phyloP scores from a whole-genome alignment of 2,113 vertebrate species.

The Centropristis striata region DNA sequence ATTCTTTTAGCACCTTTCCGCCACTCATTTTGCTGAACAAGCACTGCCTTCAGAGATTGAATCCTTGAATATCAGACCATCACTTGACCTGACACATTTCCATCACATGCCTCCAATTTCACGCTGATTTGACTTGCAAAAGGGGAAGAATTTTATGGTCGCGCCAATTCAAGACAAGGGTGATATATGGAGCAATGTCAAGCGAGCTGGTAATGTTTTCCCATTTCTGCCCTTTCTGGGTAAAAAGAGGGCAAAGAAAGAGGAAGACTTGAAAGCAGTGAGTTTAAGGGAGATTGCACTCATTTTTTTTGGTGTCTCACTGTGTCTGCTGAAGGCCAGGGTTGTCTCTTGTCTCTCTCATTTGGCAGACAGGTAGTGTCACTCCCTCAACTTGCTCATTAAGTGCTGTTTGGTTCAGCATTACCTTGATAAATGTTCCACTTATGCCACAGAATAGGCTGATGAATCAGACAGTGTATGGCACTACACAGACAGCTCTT shows the following conservation, averaged over 20 bases:
- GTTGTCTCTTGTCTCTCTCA: constrained; percentile 45
- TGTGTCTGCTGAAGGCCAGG: constrained; percentile 51
- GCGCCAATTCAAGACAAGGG: constrained; percentile 29
- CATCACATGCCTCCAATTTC: constrained; percentile 48
- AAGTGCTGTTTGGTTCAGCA: constrained; percentile 55
- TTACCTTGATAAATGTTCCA: constrained; percentile 69
- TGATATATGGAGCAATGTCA: constrained; percentile 15
- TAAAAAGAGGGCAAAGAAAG: constrained; percentile 22
- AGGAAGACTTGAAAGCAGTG: constrained; percentile 43
- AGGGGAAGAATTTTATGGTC: constrained; percentile 48
- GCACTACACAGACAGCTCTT: constrained; percentile 30
- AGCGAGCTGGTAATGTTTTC: constrained; percentile 13
- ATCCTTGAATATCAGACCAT: constrained; percentile 7
- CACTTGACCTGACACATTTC: constrained; percentile 24
- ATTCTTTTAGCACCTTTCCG: constrained; percentile 31
- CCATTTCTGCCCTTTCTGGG: constrained; percentile 25
- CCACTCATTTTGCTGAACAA: constrained; percentile 15
- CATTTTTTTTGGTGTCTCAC: constrained; percentile 29
- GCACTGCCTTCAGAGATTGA: constrained; percentile 21
- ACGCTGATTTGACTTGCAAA: constrained; percentile 60
- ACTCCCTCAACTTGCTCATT: constrained; percentile 57
- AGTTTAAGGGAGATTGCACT: constrained; percentile 21
- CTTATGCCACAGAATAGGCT: constrained; percentile 33
- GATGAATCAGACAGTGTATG: constrained; percentile 50
- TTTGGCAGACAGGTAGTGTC: constrained; percentile 44